Evolutionary conservation across 2,113 vertebrate species (phyloP).

Genomic region (Apodemus speciosus): DNA sequence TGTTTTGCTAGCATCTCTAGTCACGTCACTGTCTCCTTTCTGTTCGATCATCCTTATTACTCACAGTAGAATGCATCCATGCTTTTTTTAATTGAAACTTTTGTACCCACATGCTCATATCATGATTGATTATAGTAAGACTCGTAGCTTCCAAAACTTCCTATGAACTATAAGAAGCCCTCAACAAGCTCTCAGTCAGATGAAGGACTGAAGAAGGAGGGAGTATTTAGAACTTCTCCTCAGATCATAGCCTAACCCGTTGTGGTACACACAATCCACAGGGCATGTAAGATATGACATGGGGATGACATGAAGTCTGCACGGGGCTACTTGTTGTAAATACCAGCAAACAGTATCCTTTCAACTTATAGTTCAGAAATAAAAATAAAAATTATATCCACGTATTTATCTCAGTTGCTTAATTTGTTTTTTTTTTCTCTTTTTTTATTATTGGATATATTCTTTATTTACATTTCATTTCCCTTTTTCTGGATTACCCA

Average conservation of each 20-base stretch:
- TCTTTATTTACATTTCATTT: too few species aligned
- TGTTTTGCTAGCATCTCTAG: neutral
- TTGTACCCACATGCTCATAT: neutral
- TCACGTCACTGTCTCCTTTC: neutral
- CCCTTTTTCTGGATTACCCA: too few species aligned
- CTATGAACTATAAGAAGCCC: neutral
- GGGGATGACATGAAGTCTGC: neutral
- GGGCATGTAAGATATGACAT: neutral
- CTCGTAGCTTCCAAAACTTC: neutral
- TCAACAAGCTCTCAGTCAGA: neutral
- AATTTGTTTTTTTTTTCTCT: too few species aligned
- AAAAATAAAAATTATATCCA: neutral
- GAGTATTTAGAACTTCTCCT: rapidly evolving
- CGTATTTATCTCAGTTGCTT: neutral
- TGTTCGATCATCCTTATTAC: neutral
- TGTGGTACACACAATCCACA: too few species aligned
- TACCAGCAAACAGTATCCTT: neutral
- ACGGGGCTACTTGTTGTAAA: neutral
- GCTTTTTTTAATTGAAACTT: neutral
- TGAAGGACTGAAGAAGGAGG: rapidly evolving
- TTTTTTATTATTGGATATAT: too few species aligned
- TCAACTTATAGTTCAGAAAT: neutral
- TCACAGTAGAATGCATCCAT: neutral
- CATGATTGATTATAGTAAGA: neutral
- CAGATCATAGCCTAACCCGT: neutral